phyloP scores from a whole-genome alignment of 2,888 invertebrate species.

The Oxycera nigricornis region DNA sequence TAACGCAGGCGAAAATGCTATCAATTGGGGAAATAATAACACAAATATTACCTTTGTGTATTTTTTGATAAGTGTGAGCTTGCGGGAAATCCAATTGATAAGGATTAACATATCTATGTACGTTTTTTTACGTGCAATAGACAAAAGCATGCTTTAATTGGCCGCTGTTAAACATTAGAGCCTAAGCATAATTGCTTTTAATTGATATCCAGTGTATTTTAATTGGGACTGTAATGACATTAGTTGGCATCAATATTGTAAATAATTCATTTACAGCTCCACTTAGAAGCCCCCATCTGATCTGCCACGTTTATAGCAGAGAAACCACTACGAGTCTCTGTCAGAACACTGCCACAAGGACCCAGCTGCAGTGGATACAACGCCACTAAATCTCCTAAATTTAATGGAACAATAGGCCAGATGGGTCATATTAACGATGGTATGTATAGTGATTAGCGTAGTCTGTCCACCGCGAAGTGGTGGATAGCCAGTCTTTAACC shows the following conservation, averaged over 20 bases:
- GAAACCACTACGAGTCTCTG: background rate
- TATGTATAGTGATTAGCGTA: background rate
- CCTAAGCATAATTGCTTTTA: background rate
- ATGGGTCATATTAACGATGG: slow-evolving; percentile 7
- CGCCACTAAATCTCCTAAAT: slow-evolving; percentile 4
- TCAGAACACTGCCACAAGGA: background rate
- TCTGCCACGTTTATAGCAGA: background rate
- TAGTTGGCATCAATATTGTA: background rate
- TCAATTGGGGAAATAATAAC: background rate
- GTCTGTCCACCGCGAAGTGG: background rate
- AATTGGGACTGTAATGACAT: background rate
- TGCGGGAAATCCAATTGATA: background rate
- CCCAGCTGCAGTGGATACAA: background rate
- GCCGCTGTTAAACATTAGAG: background rate
- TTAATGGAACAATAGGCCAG: slow-evolving; percentile 27
- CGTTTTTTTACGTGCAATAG: background rate
- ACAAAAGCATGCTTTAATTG: background rate
- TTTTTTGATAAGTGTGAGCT: background rate
- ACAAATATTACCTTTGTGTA: background rate
- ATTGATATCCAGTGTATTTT: slow-evolving; percentile 4
- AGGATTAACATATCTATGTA: background rate
- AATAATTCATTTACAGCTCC: background rate
- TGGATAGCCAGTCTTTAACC: background rate
- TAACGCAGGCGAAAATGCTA: background rate
- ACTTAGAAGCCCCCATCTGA: background rate